Evolutionary conservation across 2,113 vertebrate genomes (phyloP), one percentile per base, ranked within the genome.

Genomic region (Atractosteus spatula): DNA sequence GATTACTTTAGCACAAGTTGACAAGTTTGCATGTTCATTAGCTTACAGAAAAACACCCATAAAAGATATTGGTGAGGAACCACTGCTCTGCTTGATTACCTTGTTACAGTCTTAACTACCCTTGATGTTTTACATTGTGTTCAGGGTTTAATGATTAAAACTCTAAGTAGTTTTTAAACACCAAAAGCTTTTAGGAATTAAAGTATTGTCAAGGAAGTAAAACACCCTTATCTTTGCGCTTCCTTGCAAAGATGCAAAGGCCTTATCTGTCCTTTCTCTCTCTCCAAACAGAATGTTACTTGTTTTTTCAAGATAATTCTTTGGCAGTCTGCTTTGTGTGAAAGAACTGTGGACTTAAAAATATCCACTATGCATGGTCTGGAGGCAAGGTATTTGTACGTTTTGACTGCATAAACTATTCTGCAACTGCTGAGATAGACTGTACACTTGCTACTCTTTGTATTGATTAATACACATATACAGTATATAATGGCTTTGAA

Each of bases 181-280:
- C 42, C 56, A 43, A 42, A 70, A 69, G 41, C 13, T 55, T 29
- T 16, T 45, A 57, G 57, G 56, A 71, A 71, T 41, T 71, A 45
- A 2, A 62, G 14, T 45, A 41, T 62, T 45, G 59, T 51, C 14
- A 71, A 11, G 57, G 57, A 6, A 59, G 57, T 59, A 13, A 8
- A 59, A n/a, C n/a, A 59, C 57, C 4, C 3, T 59, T 7, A 59
- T 59, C 12, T 14, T 13, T 14, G 12, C 12, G 12, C 14, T 59
- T 16, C 57, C 14, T 16, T 16, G 4, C 57, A 59, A 59, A 59
- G 57, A 13, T 59, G n/a, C 57, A 59, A 59, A 59, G 57, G 11
- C 5, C 57, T 59, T 59, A 59, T 59, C 57, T 59, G 12, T n/a
- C 57, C 57, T 59, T 59, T 13, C 57, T 59, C 57, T n/a, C 57